Evolutionary conservation across 2,797 vertebrate genomes (phyloP), one percentile per base, ranked within the genome.

Genomic region (Brachyalestes nurse): DNA sequence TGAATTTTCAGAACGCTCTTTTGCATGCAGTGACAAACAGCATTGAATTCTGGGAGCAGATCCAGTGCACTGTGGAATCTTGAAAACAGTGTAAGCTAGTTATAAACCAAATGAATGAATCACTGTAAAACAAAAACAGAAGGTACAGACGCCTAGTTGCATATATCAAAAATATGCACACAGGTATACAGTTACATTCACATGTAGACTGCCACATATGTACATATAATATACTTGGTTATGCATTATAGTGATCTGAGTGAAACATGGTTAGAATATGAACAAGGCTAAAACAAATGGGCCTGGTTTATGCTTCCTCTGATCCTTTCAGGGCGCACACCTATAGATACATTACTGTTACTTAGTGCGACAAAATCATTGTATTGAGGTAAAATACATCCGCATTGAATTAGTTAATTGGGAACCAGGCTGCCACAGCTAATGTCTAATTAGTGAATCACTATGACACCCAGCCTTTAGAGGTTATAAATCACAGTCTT

Each of bases 401-500:
- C 17, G 38, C 72, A 73, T 7, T 60, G 60, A 45, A 60, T 58
- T 74, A 45, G 72, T 55, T 74, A 45, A 60, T 74, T 74, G 72
- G 55, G 60, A 21, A 2, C n/a, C 55, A 74, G 19, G 28, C 28
- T n/a, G 34, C 34, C 53, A 72, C 25, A 58, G 38, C 19, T 40
- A 58, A 73, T 42, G 19, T 74, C 72, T 61, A 74, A 74, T 74
- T 74, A 74, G 55, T 23, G 55, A 42, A 74, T 74, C 53, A 45
- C 55, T 34, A 42, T 9, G 60, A 60, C 38, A 45, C n/a, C 38
- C 19, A 8, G 34, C 38, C 72, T 74, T 74, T 21, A 60, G 72
- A 74, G 40, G 45, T 58, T 73, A 40, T 58, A 58, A 60, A 74
- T 23, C 72, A 74, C 38, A 42, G 19, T 61, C 55, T 74, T 6